Evolutionary conservation across 2,888 invertebrate species (phyloP).

Genomic region (Lomographa bimaculata): DNA sequence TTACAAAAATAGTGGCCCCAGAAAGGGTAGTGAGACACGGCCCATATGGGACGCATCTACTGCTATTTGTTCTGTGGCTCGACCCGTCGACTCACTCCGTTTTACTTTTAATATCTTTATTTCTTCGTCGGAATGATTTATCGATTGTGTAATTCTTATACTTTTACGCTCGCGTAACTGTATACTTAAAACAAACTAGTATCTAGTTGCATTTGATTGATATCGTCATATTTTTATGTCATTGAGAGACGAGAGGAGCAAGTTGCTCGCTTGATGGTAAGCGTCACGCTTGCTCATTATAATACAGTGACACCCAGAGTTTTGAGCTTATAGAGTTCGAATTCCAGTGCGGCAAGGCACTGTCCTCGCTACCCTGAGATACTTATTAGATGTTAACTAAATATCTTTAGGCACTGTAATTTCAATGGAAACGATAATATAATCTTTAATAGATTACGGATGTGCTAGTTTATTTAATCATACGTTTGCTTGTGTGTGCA

Average conservation of each 20-base stretch:
- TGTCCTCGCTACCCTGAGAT: too few species aligned
- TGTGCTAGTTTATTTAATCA: too few species aligned
- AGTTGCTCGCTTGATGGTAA: too few species aligned
- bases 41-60: slow-evolving; percentile 64
- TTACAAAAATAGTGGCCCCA: slow-evolving; percentile 79
- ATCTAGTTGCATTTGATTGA: slow-evolving; percentile 11
- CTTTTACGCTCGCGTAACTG: slow-evolving; percentile 14
- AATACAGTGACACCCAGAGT: too few species aligned
- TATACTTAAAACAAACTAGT: slow-evolving; percentile 4
- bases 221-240: neutral
- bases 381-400: neutral
- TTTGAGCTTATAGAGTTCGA: too few species aligned
- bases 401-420: neutral
- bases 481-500: too few species aligned
- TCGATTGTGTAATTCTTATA: slow-evolving; percentile 16
- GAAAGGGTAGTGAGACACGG: slow-evolving; percentile 78
- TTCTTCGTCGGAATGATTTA: slow-evolving; percentile 36
- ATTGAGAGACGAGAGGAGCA: too few species aligned
- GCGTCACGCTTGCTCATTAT: too few species aligned
- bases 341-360: too few species aligned
- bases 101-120: slow-evolving; percentile 66
- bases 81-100: slow-evolving; percentile 17
- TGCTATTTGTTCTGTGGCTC: slow-evolving; percentile 18
- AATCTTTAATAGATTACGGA: too few species aligned
- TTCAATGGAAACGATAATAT: too few species aligned